Evolutionary conservation across 2,797 vertebrate genomes (phyloP).

Genomic region (Limnodromus scolopaceus): DNA sequence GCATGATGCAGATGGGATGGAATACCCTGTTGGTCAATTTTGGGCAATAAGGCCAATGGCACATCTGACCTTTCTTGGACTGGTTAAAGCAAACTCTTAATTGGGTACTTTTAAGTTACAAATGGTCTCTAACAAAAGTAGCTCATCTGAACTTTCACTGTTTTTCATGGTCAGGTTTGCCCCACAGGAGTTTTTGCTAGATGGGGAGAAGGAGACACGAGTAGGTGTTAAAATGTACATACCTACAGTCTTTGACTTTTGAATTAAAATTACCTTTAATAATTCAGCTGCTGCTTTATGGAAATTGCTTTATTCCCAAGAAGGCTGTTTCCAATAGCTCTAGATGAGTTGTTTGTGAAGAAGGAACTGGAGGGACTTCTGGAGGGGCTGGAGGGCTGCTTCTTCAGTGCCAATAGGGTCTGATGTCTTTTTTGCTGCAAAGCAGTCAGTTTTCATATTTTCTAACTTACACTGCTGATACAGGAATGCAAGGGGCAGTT

Average conservation of each 20-base stretch:
- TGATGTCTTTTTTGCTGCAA: neutral
- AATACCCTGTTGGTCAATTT: neutral
- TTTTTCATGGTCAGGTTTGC: neutral
- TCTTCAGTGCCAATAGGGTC: neutral
- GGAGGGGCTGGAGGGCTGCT: neutral
- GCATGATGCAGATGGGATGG: neutral
- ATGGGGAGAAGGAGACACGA: neutral
- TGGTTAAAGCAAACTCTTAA: neutral
- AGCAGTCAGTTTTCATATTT: neutral
- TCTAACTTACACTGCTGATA: neutral
- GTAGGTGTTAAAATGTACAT: neutral
- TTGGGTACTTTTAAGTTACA: neutral
- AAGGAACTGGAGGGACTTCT: neutral
- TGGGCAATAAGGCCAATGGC: neutral
- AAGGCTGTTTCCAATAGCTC: neutral
- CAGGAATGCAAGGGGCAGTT: neutral
- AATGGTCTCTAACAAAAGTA: neutral
- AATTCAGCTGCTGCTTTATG: neutral
- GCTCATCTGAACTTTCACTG: neutral
- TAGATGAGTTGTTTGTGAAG: neutral
- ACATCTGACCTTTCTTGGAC: neutral
- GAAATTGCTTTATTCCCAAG: neutral
- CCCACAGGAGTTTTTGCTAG: neutral
- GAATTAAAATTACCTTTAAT: neutral
- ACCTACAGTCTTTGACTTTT: neutral